These are phyloP conservation scores for Steatocranus sp. DNA, from an alignment of 2,797 vertebrate genomes.

Conservation along the genomic window DNA sequence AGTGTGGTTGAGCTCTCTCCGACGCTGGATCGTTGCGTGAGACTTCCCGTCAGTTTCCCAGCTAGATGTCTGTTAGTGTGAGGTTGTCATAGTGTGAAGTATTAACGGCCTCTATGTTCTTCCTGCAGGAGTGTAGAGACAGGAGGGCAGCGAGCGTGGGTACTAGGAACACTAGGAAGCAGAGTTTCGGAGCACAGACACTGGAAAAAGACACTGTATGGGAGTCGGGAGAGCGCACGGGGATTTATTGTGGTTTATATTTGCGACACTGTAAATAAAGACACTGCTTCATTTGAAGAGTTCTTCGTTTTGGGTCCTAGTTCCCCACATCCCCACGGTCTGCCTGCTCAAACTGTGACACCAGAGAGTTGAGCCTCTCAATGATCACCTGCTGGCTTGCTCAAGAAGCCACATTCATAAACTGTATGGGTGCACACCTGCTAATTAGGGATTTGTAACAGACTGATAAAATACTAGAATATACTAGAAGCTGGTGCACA, in stretches of 20 bases:
- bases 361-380: fast-evolving
- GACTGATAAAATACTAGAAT: not conserved
- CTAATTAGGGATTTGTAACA: not conserved
- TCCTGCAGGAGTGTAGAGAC: not conserved
- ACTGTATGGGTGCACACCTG: not conserved
- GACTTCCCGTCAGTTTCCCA: not conserved
- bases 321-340: not conserved
- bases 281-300: not conserved
- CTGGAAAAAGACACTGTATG: not conserved
- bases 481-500: not conserved
- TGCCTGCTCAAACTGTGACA: not conserved
- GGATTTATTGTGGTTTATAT: not conserved
- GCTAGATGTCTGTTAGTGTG: not conserved
- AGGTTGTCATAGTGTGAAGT: not conserved
- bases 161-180: not conserved
- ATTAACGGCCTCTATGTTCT: not conserved
- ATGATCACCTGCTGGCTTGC: not conserved
- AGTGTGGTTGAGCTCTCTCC: fast-evolving
- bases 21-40: fast-evolving
- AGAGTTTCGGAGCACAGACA: not conserved
- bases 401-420: not conserved
- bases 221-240: fast-evolving
- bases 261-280: not conserved
- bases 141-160: not conserved
- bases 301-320: not conserved